Percentiles rank a stretch among this genome's conserved stretches.
Conservation (phyloP, 1,140 invertebrate genomes). For the Orius insidiosus region DNA sequence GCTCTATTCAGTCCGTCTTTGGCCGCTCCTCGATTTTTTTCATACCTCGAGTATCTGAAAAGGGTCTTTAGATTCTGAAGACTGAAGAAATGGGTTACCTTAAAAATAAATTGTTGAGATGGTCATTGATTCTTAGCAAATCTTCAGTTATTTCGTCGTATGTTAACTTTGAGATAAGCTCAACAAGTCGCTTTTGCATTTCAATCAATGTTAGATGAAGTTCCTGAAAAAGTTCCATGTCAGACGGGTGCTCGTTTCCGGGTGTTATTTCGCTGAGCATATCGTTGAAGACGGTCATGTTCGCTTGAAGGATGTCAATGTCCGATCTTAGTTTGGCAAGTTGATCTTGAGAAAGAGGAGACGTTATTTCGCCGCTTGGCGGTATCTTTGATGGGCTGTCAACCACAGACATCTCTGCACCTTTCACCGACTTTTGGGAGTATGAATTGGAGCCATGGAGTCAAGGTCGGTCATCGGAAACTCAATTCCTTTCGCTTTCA, state of each 20-base stretch:
- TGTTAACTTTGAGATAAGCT: constrained; percentile 75
- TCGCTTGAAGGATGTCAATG: constrained; percentile 81
- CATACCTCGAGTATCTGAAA: constrained; percentile 51
- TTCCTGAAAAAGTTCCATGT: constrained; percentile 49
- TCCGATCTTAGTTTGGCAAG: constrained; percentile 75
- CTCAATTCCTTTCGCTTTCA: constrained; percentile 90
- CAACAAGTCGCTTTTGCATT: constrained; percentile 89
- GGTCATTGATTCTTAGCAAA: constrained; percentile 83
- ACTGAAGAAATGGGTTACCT: too few species aligned
- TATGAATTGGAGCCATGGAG: constrained; percentile 89
- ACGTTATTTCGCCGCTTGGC: background rate
- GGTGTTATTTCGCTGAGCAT: constrained; percentile 76
- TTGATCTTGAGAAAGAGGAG: constrained; percentile 56
- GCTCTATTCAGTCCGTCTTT: constrained; percentile 25
- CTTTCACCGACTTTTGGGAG: constrained; percentile 69
- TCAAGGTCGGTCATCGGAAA: constrained; percentile 94
- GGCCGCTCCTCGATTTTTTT: constrained; percentile 41
- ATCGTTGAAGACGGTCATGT: constrained; percentile 87
- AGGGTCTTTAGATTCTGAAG: too few species aligned
- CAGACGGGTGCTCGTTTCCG: constrained; percentile 44
- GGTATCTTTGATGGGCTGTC: background rate
- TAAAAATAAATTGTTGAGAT: constrained; percentile 87
- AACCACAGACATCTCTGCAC: background rate
- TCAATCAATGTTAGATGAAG: constrained; percentile 66
- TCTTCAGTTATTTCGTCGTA: constrained; percentile 89